Evolutionary conservation across 2,113 vertebrate genomes (phyloP).

Genomic region (Neolamprologus falcicula): DNA sequence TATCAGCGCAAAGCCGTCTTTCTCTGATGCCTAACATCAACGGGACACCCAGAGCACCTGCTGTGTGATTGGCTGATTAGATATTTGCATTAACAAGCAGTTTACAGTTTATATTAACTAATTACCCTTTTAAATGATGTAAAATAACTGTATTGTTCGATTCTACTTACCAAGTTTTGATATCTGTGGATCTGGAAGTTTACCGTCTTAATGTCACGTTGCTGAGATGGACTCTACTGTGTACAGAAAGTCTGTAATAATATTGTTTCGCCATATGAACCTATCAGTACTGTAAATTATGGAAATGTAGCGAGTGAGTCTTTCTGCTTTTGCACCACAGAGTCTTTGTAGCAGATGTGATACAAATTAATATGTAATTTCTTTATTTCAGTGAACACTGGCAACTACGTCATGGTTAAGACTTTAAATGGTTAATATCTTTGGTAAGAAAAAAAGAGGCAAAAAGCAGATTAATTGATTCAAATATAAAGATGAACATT

Average conservation of each 20-base stretch:
- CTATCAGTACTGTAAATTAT: background rate
- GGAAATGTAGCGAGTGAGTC: background rate
- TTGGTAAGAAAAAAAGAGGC: background rate
- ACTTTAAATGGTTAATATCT: background rate
- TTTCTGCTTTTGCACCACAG: background rate
- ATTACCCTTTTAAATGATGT: background rate
- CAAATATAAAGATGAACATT: background rate
- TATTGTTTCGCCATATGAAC: background rate
- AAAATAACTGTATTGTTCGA: background rate
- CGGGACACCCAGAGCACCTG: rapidly evolving
- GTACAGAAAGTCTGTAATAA: background rate
- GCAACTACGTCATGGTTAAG: background rate
- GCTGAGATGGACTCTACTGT: background rate
- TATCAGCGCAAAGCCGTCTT: background rate
- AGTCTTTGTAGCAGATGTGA: background rate
- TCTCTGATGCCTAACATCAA: background rate
- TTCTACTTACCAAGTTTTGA: background rate
- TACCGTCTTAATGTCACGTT: background rate
- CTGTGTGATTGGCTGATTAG: background rate
- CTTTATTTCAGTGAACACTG: background rate
- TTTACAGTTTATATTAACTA: background rate
- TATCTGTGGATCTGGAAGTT: background rate
- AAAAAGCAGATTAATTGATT: background rate
- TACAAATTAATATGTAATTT: background rate
- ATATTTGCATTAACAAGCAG: background rate